Evolutionary conservation across 2,888 invertebrate species (phyloP), one percentile per base, ranked within the genome.

Genomic region (Platypus cylindrus): DNA sequence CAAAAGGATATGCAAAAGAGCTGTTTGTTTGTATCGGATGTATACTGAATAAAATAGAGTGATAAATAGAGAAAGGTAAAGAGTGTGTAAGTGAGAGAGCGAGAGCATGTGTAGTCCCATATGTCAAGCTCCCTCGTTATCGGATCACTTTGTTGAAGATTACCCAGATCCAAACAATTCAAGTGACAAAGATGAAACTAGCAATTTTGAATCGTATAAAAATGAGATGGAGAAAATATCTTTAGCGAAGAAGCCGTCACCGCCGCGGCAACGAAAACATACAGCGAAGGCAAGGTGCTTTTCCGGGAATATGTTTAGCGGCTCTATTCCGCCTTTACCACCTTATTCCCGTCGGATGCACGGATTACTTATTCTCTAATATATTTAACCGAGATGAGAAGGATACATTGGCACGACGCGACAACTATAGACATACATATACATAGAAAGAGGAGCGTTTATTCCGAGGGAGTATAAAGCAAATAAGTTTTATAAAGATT

Each of bases 11-110:
- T 58, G 60, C 58, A 59, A 60, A 58, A 56, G 52, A 48, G 53
- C 54, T 59, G 58, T 60, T 61, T 62, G 59, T 60, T 61, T 60
- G 60, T 58, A 57, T 56, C 52, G 54, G n/a, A n/a, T n/a, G n/a
- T 54, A 52, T 57, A 55, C 54, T 53, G 48, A n/a, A n/a, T n/a
- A n/a, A n/a, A n/a, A n/a, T n/a, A n/a, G n/a, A n/a, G n/a, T n/a
- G n/a, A n/a, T n/a, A n/a, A n/a, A n/a, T n/a, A n/a, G n/a, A n/a
- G n/a, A n/a, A n/a, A n/a, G n/a, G n/a, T n/a, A n/a, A n/a, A n/a
- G n/a, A n/a, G n/a, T n/a, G n/a, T n/a, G n/a, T n/a, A n/a, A n/a
- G n/a, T n/a, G n/a, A n/a, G n/a, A 50, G 48, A 51, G 53, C 54
- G n/a, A n/a, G n/a, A 49, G 56, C 59, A 59, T 59, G 53, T 60